Evolutionary conservation across 2,797 vertebrate species (phyloP), one percentile per base, ranked within the genome.

Genomic region (Aselliscus stoliczkanus): DNA sequence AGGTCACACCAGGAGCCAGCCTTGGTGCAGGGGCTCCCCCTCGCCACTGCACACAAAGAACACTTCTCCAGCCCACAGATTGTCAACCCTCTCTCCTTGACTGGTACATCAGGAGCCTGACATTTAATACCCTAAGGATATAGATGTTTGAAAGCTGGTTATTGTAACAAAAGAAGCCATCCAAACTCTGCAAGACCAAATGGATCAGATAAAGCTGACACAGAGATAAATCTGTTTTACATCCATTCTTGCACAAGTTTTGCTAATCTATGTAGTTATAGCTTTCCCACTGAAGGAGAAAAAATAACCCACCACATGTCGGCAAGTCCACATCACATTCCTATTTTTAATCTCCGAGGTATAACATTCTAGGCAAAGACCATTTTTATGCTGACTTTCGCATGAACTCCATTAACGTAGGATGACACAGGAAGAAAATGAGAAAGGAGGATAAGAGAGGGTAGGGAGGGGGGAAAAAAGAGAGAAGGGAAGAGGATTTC

Each of bases 181-280:
- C 98, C 97, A 98, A 98, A 98, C 97, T 98, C 98, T 97, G 97
- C 97, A 98, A 98, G 97, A 98, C 98, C 96, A 97, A 98, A 98
- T 98, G 98, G 98, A 98, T 98, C 98, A 98, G 98, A 98, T 98
- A 98, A 98, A 98, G 97, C 98, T 98, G 98, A 98, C 98, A 98
- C 96, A 64, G 93, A 98, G 98, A 98, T 98, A 98, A 98, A 98
- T 98, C 98, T 98, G 97, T 97, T 98, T 98, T 98, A 98, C 98
- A 98, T 98, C 98, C 98, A 97, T 98, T 98, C 98, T 98, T 98
- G 98, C 96, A 98, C 97, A 98, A 98, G 97, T 98, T 98, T 98
- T 98, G 98, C 97, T 98, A 98, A 98, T 98, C 98, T 98, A 96
- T 97, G 96, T 98, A 98, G 97, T 98, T 98, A 98, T 70, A 98